These are phyloP conservation scores for Polydrusus pterygomalis DNA, from an alignment of 2,888 invertebrate genomes.

Conservation along the genomic window DNA sequence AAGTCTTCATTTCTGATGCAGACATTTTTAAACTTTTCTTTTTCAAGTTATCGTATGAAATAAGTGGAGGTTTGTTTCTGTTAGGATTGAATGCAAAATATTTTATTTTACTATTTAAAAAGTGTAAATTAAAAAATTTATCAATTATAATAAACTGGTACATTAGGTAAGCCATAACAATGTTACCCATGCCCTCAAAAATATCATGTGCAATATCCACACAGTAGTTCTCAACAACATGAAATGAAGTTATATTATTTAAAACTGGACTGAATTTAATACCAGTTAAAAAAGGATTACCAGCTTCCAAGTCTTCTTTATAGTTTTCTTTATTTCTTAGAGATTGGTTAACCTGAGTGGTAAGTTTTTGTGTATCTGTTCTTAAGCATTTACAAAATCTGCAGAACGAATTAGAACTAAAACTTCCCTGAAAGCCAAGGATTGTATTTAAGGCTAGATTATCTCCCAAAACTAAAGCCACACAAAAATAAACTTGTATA, in stretches of 20 bases:
- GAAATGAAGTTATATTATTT: constrained; percentile 14
- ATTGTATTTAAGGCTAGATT: constrained; percentile 50
- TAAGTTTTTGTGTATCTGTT: constrained; percentile 18
- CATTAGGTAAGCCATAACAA: constrained; percentile 40
- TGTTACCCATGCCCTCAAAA: constrained; percentile 45
- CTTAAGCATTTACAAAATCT: constrained; percentile 39
- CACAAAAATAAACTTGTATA: constrained; percentile 52
- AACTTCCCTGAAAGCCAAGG: constrained; percentile 51
- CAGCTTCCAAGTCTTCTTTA: constrained; percentile 19
- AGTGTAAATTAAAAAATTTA: constrained; percentile 42
- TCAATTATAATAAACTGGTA: constrained; percentile 7
- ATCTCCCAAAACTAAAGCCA: constrained; percentile 50
- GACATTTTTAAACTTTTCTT: constrained; percentile 50
- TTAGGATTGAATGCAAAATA: too few species aligned
- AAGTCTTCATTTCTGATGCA: constrained; percentile 51
- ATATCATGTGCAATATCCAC: constrained; percentile 45
- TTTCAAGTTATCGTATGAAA: constrained; percentile 43
- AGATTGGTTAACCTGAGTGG: neutral
- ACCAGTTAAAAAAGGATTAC: constrained; percentile 2
- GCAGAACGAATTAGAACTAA: constrained; percentile 49
- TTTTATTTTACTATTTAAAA: constrained; percentile 42
- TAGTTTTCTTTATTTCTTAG: constrained; percentile 25
- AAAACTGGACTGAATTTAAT: constrained; percentile 8
- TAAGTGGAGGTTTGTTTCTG: too few species aligned
- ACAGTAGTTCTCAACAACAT: constrained; percentile 16